Base-by-base conservation (phyloP, 2,113 vertebrate genomes). In the Corythoichthys intestinalis region DNA sequence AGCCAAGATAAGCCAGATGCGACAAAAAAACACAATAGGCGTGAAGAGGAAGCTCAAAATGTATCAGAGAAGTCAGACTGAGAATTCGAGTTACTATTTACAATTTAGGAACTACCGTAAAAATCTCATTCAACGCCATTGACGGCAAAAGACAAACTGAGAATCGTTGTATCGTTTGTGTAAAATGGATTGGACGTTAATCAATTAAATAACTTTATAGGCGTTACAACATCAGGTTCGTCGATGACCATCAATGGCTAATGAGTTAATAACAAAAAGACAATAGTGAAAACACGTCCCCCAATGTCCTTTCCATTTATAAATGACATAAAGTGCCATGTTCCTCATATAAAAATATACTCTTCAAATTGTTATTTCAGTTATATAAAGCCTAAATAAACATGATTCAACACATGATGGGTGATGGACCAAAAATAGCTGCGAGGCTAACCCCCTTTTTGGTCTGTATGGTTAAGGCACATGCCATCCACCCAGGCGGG, bases 281-380 rank as follows among this genome's bases (percentile, higher is more conserved):
- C 41, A 44, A n/a, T 54, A 39, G 15, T 60, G 41, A 44, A 39
- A 60, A 60, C 58, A 60, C 37, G 20, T 28, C 39, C 68, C 73
- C 83, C 80, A 88, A 83, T 81, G 86, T 74, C 81, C 69, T 73
- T 82, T 75, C 15, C 80, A 81, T 79, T 81, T 87, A 83, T 87
- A 88, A 89, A 91, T 91, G 87, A 91, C 87, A 86, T 91, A 91
- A 92, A 92, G 90, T 91, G 89, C 90, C 89, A 92, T 72, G 73
- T 88, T 87, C 82, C 85, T 85, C 82, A 90, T 92, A 91, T 85
- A 92, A 92, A 92, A 92, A 92, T 90, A 91, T 89, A 91, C 81
- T 90, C 89, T 91, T 85, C 81, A 84, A 83, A 85, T 86, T 85
- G 80, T 86, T 87, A 85, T 75, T 80, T 81, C 82, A 84, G 79